Evolutionary conservation across 1,140 invertebrate species (phyloP), one percentile per base, ranked within the genome.

Genomic region (Drosophila simulans): DNA sequence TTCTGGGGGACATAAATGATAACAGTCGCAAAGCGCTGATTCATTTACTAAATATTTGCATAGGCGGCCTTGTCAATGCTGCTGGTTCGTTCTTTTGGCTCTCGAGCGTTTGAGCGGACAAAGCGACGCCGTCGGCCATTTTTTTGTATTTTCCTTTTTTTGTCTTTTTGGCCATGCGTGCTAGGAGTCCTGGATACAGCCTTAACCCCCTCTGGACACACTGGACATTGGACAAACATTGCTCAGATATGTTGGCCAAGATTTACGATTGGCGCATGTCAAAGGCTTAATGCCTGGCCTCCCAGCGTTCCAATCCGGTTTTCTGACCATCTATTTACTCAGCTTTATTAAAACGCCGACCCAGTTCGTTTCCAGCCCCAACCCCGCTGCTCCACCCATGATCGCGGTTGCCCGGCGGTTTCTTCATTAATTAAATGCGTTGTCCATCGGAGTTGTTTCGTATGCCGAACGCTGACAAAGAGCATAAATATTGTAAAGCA

Each of bases 41-140:
- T 91, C 90, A 91, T 91, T 90, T 88, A 91, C 90, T 91, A 91
- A 91, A 91, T 91, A 91, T 91, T 91, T 91, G 82, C 90, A 90
- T 88, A 90, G 90, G 90, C 90, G 90, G 85, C 90, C 90, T 91
- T 91, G 89, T 91, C 89, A 85, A 88, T 75, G 80, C 68, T 86
- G 88, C 72, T 74, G 71, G 57, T 63, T 27, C 51, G 58, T 27
- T 46, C 54, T 49, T 52, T 57, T 52, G 57, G 13, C 51, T 55
- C 75, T 15, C 51, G 10, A 70, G 42, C 63, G 69, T 68, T 74
- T 73, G 72, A 82, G 75, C 68, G 83, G 80, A 84, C 84, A 89
- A 70, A 83, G 76, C 63, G 72, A 52, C 66, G 66, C 84, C 68
- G 79, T 45, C 49, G 63, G 54, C 42, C 57, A 77, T 73, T 84